These are phyloP conservation scores for Myopa testacea DNA, from an alignment of 2,888 invertebrate genomes.

Conservation along the genomic window DNA sequence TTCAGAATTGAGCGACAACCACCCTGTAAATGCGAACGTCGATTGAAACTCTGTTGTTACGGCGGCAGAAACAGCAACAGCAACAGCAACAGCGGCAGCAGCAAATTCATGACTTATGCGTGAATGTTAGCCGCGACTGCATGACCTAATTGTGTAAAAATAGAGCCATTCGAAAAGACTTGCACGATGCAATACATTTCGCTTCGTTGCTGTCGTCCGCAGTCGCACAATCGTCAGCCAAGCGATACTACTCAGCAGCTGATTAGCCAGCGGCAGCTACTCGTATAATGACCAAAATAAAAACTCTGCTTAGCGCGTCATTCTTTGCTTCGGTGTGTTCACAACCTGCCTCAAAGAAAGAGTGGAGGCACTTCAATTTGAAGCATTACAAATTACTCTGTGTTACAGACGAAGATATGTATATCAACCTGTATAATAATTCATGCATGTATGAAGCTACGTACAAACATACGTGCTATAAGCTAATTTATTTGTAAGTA, in stretches of 20 bases:
- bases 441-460: not conserved
- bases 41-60: not conserved
- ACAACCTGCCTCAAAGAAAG: slow-evolving; percentile 6
- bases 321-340: not conserved
- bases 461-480: not conserved
- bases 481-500: not conserved
- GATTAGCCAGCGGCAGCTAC: not conserved
- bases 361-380: not conserved
- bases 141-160: slow-evolving; percentile 48
- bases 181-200: not conserved
- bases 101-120: slow-evolving; percentile 14
- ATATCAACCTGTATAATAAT: not conserved
- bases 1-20: too few relatives aligned
- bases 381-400: not conserved
- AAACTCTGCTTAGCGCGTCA: not conserved
- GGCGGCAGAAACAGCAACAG: not conserved
- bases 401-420: not conserved
- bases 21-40: not conserved
- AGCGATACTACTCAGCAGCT: not conserved
- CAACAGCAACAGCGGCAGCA: slow-evolving; percentile 4
- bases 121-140: slow-evolving; percentile 37
- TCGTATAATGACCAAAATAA: not conserved
- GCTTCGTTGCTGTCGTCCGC: slow-evolving; percentile 14
- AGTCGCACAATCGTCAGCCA: not conserved
- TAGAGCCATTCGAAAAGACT: slow-evolving; percentile 25